Percentiles rank a stretch among this genome's conserved stretches.
These are phyloP conservation scores for Drosophila niveifrons DNA, from an alignment of 2,888 invertebrate genomes.

Conservation along the genomic window DNA sequence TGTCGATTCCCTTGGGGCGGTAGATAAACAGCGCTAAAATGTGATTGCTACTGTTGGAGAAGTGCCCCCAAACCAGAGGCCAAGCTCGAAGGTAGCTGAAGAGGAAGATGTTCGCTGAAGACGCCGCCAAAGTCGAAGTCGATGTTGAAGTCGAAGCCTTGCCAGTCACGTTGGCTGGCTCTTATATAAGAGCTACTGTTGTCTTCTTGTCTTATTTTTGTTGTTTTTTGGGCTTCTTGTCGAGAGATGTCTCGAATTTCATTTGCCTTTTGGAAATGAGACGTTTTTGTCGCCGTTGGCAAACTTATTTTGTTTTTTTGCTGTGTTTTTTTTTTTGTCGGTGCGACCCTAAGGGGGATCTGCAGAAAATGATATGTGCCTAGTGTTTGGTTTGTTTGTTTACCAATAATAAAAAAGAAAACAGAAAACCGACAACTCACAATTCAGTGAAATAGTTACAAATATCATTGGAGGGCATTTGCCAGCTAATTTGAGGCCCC, in stretches of 20 bases:
- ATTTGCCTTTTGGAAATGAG: constrained; percentile 54
- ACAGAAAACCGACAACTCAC: constrained; percentile 8
- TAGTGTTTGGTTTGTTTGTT: constrained; percentile 47
- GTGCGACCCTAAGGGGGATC: constrained; percentile 15
- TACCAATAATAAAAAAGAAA: constrained; percentile 27
- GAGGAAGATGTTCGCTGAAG: constrained; percentile 1
- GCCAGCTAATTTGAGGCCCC: constrained; percentile 43
- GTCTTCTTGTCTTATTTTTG: constrained; percentile 11
- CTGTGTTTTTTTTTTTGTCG: neutral
- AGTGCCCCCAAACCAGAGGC: constrained; percentile 45
- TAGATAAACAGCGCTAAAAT: constrained; percentile 25
- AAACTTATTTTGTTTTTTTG: constrained; percentile 37
- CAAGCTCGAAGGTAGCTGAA: constrained; percentile 1
- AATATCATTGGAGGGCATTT: constrained; percentile 26
- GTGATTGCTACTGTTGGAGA: constrained; percentile 24
- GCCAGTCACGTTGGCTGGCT: constrained; percentile 68
- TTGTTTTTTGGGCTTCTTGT: constrained; percentile 19
- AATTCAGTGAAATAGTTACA: constrained; percentile 24
- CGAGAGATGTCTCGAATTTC: constrained; percentile 55
- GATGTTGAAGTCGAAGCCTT: constrained; percentile 54
- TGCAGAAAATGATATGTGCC: constrained; percentile 44
- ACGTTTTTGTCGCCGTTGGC: constrained; percentile 50
- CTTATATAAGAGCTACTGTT: constrained; percentile 65
- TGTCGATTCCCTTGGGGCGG: constrained; percentile 31
- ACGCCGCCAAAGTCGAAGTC: neutral